These are phyloP conservation scores for Scolanthus callimorphus DNA, from an alignment of 92 coral and sea anemone genomes.

Conservation along the genomic window DNA sequence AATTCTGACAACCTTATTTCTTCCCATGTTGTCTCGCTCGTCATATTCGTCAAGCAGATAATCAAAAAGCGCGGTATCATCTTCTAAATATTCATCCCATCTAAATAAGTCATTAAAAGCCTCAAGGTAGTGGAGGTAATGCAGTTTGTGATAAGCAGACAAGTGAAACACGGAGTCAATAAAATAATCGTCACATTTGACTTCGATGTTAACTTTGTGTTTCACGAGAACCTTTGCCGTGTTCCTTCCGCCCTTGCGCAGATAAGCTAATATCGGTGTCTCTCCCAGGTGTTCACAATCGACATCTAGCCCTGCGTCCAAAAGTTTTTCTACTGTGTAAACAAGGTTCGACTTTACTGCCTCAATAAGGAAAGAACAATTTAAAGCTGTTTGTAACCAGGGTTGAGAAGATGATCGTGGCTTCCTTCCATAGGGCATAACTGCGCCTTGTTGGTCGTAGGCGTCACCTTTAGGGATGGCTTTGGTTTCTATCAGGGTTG, in stretches of 20 bases:
- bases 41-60: slow-evolving; percentile 40
- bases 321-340: background rate
- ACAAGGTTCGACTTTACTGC: background rate
- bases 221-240: slow-evolving; percentile 43
- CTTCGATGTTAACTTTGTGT: slow-evolving; percentile 13
- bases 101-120: too few relatives aligned
- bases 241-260: slow-evolving; percentile 45
- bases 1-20: background rate
- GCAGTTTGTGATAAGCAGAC: slow-evolving; percentile 36
- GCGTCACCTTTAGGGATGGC: background rate
- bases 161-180: slow-evolving; percentile 59
- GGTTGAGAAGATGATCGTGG: background rate
- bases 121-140: slow-evolving; percentile 24
- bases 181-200: slow-evolving; percentile 43
- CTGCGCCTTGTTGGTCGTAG: background rate
- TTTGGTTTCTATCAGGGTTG: background rate
- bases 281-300: slow-evolving; percentile 26
- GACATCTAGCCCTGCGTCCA: background rate
- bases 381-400: background rate
- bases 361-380: background rate
- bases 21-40: background rate
- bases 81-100: slow-evolving; percentile 5
- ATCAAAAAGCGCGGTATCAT: slow-evolving; percentile 19
- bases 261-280: slow-evolving; percentile 29
- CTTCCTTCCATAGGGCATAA: background rate